A percentile compares a stretch with the other conserved stretches of the same genome.
phyloP scores from a whole-genome alignment of 2,888 invertebrate genomes.

The Drosophila lutescens region DNA sequence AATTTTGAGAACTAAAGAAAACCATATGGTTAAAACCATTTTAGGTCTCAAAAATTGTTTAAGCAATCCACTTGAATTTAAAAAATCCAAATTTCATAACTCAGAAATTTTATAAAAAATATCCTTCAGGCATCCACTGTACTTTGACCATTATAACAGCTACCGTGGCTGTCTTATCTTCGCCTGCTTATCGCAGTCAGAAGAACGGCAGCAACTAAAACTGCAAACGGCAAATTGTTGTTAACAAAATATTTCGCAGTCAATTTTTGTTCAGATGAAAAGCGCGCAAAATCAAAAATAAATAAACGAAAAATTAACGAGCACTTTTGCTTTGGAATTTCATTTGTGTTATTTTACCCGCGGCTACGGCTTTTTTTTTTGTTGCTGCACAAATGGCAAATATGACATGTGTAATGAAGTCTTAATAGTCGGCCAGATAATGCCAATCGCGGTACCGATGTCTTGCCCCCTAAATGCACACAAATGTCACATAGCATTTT shows the following conservation, averaged over 20 bases:
- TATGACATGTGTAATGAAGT: constrained; percentile 81
- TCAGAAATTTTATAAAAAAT: background rate
- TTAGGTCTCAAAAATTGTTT: too few species aligned
- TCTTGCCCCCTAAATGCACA: constrained; percentile 37
- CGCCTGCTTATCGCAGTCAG: constrained; percentile 65
- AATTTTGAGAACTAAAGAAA: background rate
- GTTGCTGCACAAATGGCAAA: constrained; percentile 63
- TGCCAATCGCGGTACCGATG: constrained; percentile 58
- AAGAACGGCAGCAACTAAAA: constrained; percentile 43
- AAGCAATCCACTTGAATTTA: too few species aligned
- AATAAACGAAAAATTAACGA: constrained; percentile 57
- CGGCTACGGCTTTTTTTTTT: constrained; percentile 7
- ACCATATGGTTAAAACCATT: too few species aligned
- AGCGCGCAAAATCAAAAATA: constrained; percentile 19
- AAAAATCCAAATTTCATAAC: too few species aligned
- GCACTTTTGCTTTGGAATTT: constrained; percentile 55
- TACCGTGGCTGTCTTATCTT: constrained; percentile 63
- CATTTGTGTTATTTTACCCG: constrained; percentile 16
- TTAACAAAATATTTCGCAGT: constrained; percentile 77
- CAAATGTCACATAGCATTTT: constrained; percentile 59
- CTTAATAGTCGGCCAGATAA: constrained; percentile 74
- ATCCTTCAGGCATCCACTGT: constrained; percentile 8
- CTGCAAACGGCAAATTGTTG: constrained; percentile 68
- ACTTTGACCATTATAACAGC: constrained; percentile 47
- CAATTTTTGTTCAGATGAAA: constrained; percentile 38